These are phyloP conservation scores for Agapornis canus DNA, from an alignment of 2,797 vertebrate species.

Conservation along the genomic window DNA sequence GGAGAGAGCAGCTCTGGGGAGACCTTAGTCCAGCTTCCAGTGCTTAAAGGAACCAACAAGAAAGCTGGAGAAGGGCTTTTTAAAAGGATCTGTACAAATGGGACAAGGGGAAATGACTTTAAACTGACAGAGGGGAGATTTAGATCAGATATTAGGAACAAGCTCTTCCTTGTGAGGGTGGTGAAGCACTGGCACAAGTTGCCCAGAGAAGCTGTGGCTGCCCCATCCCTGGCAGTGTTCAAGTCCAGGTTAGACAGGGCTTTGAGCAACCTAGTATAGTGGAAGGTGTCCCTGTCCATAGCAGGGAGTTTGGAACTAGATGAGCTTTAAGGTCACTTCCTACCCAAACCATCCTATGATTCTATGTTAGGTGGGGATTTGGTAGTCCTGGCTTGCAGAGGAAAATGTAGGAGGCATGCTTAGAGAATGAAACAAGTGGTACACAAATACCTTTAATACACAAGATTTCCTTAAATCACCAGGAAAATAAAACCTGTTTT, in stretches of 20 bases:
- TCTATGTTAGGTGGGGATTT: neutral
- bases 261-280: neutral
- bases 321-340: neutral
- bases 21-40: neutral
- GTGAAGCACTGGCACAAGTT: neutral
- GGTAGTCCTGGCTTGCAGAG: neutral
- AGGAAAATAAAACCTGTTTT: neutral
- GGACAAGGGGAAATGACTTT: neutral
- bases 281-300: neutral
- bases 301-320: neutral
- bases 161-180: neutral
- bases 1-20: neutral
- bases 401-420: neutral
- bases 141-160: neutral
- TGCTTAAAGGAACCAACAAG: neutral
- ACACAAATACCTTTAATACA: neutral
- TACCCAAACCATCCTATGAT: neutral
- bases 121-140: neutral
- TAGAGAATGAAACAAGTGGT: neutral
- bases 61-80: neutral
- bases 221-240: neutral
- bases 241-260: neutral
- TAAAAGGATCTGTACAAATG: neutral
- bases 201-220: neutral
- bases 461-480: neutral